Percentiles rank a stretch among this genome's conserved stretches.
phyloP scores from a whole-genome alignment of 2,113 vertebrate species.

The Anguilla rostrata region DNA sequence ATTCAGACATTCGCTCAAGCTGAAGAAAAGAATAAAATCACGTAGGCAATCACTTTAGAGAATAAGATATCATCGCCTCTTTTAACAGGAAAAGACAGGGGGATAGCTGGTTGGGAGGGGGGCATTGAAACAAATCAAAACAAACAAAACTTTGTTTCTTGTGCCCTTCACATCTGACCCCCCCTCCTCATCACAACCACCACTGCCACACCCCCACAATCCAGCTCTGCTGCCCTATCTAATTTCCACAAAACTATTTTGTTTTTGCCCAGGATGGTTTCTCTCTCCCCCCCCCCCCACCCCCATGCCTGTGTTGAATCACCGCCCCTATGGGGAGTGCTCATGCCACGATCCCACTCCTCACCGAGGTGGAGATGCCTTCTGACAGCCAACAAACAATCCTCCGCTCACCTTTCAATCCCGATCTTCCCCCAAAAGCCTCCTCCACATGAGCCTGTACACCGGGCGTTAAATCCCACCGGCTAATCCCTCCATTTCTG shows the following conservation, averaged over 20 bases:
- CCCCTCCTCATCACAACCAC: not conserved
- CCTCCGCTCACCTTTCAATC: slow-evolving; percentile 71
- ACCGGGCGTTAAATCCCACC: slow-evolving; percentile 21
- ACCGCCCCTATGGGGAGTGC: not conserved
- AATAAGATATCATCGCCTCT: not conserved
- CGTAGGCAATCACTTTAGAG: not conserved
- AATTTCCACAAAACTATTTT: not conserved
- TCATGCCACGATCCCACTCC: slow-evolving; percentile 7
- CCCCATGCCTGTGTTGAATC: slow-evolving; percentile 50
- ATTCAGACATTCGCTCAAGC: not conserved
- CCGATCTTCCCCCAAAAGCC: slow-evolving; percentile 58
- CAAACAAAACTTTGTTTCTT: not conserved
- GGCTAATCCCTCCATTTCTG: slow-evolving; percentile 24
- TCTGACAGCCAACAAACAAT: slow-evolving; percentile 32
- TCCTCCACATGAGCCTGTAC: slow-evolving; percentile 37
- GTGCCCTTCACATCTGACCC: not conserved
- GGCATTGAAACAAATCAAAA: not conserved
- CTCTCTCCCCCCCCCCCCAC: not conserved
- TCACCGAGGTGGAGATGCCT: not conserved
- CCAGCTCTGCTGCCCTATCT: not conserved
- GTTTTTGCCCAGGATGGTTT: not conserved
- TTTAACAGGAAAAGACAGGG: not conserved
- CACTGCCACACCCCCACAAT: not conserved
- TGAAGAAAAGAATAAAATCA: not conserved
- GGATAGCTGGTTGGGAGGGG: not conserved